phyloP scores from a whole-genome alignment of 2,888 invertebrate genomes.

The Sepiola atlantica region DNA sequence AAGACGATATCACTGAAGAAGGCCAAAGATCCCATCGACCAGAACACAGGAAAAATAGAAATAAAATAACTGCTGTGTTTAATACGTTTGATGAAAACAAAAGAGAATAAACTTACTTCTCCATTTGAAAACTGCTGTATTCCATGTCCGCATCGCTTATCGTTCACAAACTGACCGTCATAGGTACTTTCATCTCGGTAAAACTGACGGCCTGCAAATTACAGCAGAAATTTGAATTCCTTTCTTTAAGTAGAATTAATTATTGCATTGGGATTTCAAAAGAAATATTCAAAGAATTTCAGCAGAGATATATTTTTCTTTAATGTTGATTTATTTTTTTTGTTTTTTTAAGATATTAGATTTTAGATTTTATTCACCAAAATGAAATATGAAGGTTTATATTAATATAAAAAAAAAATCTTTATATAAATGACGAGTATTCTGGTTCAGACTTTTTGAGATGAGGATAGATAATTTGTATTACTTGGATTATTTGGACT shows the following conservation, averaged over 20 bases:
- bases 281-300: neutral
- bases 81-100: neutral
- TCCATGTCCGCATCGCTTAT: constrained; percentile 72
- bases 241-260: neutral
- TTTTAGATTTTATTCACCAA: too few relatives aligned
- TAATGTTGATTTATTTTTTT: neutral
- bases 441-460: too few relatives aligned
- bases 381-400: too few relatives aligned
- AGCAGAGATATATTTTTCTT: neutral
- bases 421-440: too few relatives aligned
- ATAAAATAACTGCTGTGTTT: too few relatives aligned
- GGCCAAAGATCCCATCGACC: too few relatives aligned
- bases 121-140: constrained; percentile 70
- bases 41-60: too few relatives aligned
- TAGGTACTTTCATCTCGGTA: constrained; percentile 73
- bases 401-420: too few relatives aligned
- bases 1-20: too few relatives aligned
- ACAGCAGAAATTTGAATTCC: neutral
- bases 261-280: neutral
- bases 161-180: constrained; percentile 70
- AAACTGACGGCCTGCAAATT: constrained; percentile 66
- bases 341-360: too few relatives aligned
- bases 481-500: too few relatives aligned
- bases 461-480: too few relatives aligned
- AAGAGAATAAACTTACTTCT: constrained; percentile 62